phyloP scores from a whole-genome alignment of 2,888 invertebrate genomes.

The Agrilus biguttatus region DNA sequence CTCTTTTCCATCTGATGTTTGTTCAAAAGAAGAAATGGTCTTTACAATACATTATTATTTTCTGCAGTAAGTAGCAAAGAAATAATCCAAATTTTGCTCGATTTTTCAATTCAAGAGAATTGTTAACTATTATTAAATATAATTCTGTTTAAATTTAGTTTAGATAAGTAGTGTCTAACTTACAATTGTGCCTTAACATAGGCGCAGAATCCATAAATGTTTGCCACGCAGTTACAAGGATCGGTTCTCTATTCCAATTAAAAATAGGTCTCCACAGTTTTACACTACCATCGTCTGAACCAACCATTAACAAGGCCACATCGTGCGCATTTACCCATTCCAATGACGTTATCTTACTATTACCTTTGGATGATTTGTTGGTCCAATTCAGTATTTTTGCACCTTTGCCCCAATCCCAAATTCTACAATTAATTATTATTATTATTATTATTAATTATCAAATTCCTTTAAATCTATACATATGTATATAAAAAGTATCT shows the following conservation, averaged over 20 bases:
- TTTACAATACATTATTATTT: slow-evolving; percentile 22
- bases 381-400: slow-evolving; percentile 50
- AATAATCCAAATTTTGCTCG: slow-evolving; percentile 35
- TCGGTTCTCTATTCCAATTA: slow-evolving; percentile 29
- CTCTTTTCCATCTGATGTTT: slow-evolving; percentile 21
- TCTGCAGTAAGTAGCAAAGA: slow-evolving; percentile 26
- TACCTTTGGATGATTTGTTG: slow-evolving; percentile 32
- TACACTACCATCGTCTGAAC: slow-evolving; percentile 64
- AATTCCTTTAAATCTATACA: too few species aligned
- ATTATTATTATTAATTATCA: too few species aligned
- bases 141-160: neutral
- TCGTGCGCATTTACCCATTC: slow-evolving; percentile 83
- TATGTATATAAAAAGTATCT: too few species aligned
- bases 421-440: slow-evolving; percentile 32
- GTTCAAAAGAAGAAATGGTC: slow-evolving; percentile 16
- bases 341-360: slow-evolving; percentile 61
- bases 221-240: slow-evolving; percentile 73
- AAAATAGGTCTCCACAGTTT: slow-evolving; percentile 47
- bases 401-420: slow-evolving; percentile 74
- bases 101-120: slow-evolving; percentile 32
- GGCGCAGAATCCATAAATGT: slow-evolving; percentile 47
- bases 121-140: too few species aligned
- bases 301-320: slow-evolving; percentile 57
- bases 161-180: slow-evolving; percentile 2
- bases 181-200: slow-evolving; percentile 27